Evolutionary conservation across 2,113 vertebrate species (phyloP), one percentile per base, ranked within the genome.

Genomic region (Dasypus novemcinctus): DNA sequence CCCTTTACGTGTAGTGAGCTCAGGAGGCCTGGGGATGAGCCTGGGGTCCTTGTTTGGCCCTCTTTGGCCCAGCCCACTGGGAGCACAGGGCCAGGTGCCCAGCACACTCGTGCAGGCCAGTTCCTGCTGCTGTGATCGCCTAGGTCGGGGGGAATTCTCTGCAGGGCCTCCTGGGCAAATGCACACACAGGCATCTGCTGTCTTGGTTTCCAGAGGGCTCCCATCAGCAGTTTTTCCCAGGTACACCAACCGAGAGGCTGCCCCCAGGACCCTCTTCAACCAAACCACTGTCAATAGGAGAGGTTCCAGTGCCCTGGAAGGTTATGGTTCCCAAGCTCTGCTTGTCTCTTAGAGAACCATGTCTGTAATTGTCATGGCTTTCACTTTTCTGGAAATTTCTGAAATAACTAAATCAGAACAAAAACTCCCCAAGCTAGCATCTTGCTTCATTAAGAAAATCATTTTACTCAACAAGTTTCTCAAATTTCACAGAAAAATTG

Each of bases 261-360:
- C 5, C 1, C 13, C 3, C 49, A 31, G 14, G 31, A 27, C 76
- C 59, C 64, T 69, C 5, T 0, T 2, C 2, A 38, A 31, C 68
- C 15, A 15, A 10, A 43, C 8, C 4, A 11, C 31, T 13, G 1
- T 78, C 38, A 14, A 0, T 0, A 1, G 0, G 29, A 33, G 54
- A 20, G 64, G 57, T 41, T n/a, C 69, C 4, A 2, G 13, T 66
- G 36, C 12, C n/a, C 43, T 59, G 0, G 17, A 17, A 2, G 13
- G 0, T 41, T 46, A 11, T 27, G 69, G 21, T 29, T 59, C 38
- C 38, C 18, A 25, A 33, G 83, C 21, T 68, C 52, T 11, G 9
- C 4, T 7, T 41, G 33, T 63, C 20, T 74, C 41, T 82, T 46
- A 20, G n/a, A 80, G 88, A 57, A 33, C 36, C 7, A 1, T 4